Base-by-base conservation (phyloP, 1,140 invertebrate genomes). In the Diorhabda elongata region DNA sequence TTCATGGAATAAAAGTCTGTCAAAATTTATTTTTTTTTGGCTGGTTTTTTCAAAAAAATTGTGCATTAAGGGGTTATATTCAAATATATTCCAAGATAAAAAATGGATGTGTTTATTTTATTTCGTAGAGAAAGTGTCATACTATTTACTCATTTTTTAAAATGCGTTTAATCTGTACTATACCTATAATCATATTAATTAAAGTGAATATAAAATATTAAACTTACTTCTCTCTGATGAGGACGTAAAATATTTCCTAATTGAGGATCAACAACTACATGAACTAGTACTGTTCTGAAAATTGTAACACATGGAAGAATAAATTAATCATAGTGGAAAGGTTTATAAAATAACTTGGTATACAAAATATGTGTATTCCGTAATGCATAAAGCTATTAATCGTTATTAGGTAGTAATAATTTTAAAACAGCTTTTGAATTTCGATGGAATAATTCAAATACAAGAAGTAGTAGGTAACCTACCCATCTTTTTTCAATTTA, bases 201-300 rank as follows among this genome's bases (percentile, higher is more conserved):
- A 52, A 44, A 44, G 44, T 57, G 8, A 61, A 45, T 42, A 69
- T 7, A 64, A 45, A 52, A 43, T 43, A 58, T 44, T 57, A 58
- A 68, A 70, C 73, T 74, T 79, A 88, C 87, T 81, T 99, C 98
- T 68, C 98, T 87, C 83, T 99, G 98, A 91, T 99, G 98, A 11
- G 98, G 98, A 65, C 97, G 84, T 4, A 99, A 84, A 62, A 99
- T 90, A 78, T 94, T 93, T 44, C 91, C 90, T 9, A 99, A 83
- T 1, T 94, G 75, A 5, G 97, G 97, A 86, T 99, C 97, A 2
- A 99, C 95, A 5, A 98, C 95, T 4, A 98, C 94, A 82, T 96
- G 94, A 2, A 97, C 94, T 75, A 87, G 86, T 44, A 88, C 82
- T 69, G 90, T 88, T 52, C 85, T 77, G 73, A 87, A 77, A 70